A percentile compares a stretch with the other conserved stretches of the same genome.
Evolutionary conservation across 2,888 invertebrate genomes (phyloP).

Genomic region (Tenthredo amoena): DNA sequence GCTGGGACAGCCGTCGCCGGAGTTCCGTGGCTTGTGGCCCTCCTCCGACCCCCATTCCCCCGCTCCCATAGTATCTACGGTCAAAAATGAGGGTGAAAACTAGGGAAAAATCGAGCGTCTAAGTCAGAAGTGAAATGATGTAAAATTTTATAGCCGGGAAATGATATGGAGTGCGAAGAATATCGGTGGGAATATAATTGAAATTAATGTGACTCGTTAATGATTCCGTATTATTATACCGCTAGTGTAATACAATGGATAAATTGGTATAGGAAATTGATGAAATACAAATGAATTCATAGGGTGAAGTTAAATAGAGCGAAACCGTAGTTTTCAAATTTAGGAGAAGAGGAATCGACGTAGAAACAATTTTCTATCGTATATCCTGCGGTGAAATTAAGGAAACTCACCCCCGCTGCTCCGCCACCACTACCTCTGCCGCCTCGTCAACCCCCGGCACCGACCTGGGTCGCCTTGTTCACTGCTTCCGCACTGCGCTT

Average conservation of each 20-base stretch:
- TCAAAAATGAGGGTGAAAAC: background rate
- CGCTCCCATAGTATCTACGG: conserved; percentile 77
- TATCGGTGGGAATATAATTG: background rate
- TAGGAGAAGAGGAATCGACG: background rate
- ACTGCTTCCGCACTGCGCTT: conserved; percentile 38
- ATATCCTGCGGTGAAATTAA: background rate
- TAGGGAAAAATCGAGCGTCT: background rate
- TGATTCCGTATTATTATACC: background rate
- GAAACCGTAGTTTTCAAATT: background rate
- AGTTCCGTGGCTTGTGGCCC: conserved; percentile 77
- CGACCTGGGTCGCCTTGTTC: conserved; percentile 57
- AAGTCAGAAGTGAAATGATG: background rate
- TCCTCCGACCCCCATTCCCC: conserved; percentile 78
- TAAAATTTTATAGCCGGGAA: background rate
- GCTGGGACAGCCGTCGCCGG: conserved; percentile 70
- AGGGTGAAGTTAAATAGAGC: conserved; percentile 60
- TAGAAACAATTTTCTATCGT: background rate
- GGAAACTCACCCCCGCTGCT: conserved; percentile 74
- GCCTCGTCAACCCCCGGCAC: conserved; percentile 72
- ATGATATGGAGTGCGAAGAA: background rate
- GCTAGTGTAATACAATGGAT: background rate
- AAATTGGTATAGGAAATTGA: background rate
- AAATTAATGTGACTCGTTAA: conserved; percentile 5
- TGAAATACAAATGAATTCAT: conserved; percentile 46
- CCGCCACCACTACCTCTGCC: conserved; percentile 77